Evolutionary conservation across 2,797 vertebrate genomes (phyloP).

Genomic region (Cuniculus paca): DNA sequence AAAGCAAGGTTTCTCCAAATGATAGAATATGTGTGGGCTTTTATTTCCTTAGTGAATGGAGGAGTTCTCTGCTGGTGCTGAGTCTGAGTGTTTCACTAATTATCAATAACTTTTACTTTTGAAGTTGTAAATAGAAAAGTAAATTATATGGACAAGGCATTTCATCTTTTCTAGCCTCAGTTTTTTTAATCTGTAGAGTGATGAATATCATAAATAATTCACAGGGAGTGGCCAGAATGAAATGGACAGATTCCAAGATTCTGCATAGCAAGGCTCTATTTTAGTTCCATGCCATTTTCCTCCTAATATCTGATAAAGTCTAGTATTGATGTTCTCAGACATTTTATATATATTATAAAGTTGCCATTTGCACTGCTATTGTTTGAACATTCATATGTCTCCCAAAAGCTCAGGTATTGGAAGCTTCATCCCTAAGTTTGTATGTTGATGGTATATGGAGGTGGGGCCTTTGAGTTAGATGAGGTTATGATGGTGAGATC

Average conservation of each 20-base stretch:
- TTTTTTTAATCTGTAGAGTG: conserved; percentile 4
- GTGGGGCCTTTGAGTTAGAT: background rate
- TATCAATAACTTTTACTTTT: conserved; percentile 26
- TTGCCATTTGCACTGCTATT: background rate
- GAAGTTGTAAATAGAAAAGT: conserved; percentile 35
- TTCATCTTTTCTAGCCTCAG: background rate
- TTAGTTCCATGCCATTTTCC: background rate
- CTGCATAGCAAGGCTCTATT: background rate
- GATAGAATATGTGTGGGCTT: background rate
- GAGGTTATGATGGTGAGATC: background rate
- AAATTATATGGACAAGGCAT: background rate
- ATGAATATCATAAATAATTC: conserved; percentile 18
- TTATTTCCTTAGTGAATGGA: conserved; percentile 47
- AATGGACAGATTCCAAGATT: background rate
- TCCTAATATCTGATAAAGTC: background rate
- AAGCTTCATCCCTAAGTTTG: background rate
- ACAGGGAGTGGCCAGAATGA: background rate
- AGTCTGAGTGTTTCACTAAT: conserved; percentile 23
- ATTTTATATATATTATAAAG: background rate
- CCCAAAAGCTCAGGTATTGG: background rate
- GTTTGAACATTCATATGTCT: background rate
- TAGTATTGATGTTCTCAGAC: background rate
- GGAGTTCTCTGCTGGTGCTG: background rate
- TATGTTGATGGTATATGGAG: background rate
- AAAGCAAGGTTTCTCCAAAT: conserved; percentile 12